Evolutionary conservation across 2,797 vertebrate species (phyloP).

Genomic region (Nyctibius grandis): DNA sequence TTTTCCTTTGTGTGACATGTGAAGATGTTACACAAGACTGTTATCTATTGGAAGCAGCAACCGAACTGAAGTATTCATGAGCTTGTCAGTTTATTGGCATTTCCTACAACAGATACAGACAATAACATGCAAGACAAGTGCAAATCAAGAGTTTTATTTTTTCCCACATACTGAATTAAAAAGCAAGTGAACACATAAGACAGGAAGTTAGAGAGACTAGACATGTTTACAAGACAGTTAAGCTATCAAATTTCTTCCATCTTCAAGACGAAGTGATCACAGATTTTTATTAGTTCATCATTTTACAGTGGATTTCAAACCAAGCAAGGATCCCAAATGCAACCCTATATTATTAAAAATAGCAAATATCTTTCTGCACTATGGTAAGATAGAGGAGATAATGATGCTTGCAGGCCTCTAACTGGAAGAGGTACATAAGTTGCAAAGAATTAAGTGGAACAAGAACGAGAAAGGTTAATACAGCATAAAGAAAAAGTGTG

Average conservation of each 20-base stretch:
- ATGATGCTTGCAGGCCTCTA: not conserved
- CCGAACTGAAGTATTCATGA: not conserved
- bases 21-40: not conserved
- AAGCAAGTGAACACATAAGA: conserved; percentile 6
- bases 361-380: not conserved
- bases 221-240: conserved; percentile 24
- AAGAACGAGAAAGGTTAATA: not conserved
- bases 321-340: not conserved
- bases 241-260: conserved; percentile 72
- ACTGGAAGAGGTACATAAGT: not conserved
- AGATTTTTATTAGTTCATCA: conserved; percentile 90
- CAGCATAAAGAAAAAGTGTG: not conserved
- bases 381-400: not conserved
- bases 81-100: not conserved
- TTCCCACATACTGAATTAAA: conserved; percentile 8
- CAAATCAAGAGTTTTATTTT: conserved; percentile 44
- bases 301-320: conserved; percentile 37
- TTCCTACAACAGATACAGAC: not conserved
- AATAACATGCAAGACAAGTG: not conserved
- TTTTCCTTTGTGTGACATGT: not conserved
- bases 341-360: not conserved
- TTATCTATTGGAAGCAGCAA: not conserved
- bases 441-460: not conserved
- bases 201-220: not conserved
- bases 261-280: conserved; percentile 92